Conservation (phyloP, 2,888 invertebrate species). For the Carpatolechia fugitivella region DNA sequence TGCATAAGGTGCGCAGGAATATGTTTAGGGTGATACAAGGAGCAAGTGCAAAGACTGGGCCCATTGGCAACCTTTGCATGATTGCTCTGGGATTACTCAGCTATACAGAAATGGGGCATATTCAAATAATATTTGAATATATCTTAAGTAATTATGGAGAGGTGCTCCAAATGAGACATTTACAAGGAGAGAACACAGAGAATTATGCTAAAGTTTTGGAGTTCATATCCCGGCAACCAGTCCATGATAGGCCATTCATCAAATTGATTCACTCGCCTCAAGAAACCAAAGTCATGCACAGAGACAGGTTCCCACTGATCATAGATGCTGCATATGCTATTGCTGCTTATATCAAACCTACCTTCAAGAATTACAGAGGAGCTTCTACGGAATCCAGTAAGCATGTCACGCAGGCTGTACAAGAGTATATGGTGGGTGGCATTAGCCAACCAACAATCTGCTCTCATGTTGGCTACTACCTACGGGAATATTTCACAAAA, state of each 20-base stretch:
- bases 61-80: background rate
- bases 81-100: background rate
- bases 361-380: background rate
- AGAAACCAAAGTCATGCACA: background rate
- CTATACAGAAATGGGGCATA: background rate
- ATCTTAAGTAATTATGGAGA: background rate
- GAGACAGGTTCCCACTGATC: background rate
- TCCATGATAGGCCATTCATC: background rate
- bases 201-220: background rate
- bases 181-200: background rate
- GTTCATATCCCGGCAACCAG: background rate
- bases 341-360: background rate
- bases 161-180: background rate
- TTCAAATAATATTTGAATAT: background rate
- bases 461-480: no score
- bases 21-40: background rate
- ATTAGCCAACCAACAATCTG: no score
- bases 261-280: background rate
- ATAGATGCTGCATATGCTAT: background rate
- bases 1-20: background rate
- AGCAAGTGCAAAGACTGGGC: background rate
- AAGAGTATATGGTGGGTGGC: no score
- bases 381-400: background rate
- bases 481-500: no score
- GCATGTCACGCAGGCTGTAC: no score